These are phyloP conservation scores for Corynorhinus townsendii DNA, from an alignment of 2,113 vertebrate genomes.

Conservation along the genomic window DNA sequence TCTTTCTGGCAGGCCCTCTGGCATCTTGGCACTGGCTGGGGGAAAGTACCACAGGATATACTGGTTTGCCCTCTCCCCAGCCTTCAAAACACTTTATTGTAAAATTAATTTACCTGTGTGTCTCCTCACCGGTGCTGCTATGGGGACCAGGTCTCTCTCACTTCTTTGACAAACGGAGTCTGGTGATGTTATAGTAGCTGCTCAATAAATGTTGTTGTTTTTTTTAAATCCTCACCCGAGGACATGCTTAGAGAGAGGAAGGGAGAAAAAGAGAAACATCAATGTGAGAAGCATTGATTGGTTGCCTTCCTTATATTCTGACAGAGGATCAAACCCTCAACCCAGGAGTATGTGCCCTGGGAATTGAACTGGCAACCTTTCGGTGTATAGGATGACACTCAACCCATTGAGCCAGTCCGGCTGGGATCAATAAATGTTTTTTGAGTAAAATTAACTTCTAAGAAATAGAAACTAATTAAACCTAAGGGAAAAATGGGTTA, in stretches of 20 bases:
- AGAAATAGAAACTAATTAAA: not conserved
- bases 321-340: too few species aligned
- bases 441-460: not conserved
- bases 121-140: not conserved
- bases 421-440: not conserved
- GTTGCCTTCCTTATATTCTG: not conserved
- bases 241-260: too few species aligned
- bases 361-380: too few species aligned
- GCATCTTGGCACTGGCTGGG: not conserved
- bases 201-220: not conserved
- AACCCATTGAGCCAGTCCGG: too few species aligned
- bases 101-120: not conserved
- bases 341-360: too few species aligned
- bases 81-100: not conserved
- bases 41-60: not conserved
- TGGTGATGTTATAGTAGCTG: not conserved
- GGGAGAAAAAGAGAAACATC: too few species aligned
- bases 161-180: not conserved
- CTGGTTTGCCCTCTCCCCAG: not conserved
- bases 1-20: not conserved
- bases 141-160: not conserved
- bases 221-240: not conserved
- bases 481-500: not conserved
- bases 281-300: too few species aligned
- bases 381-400: too few species aligned